Evolutionary conservation across 1,140 invertebrate species (phyloP).

Genomic region (Eumeta japonica): DNA sequence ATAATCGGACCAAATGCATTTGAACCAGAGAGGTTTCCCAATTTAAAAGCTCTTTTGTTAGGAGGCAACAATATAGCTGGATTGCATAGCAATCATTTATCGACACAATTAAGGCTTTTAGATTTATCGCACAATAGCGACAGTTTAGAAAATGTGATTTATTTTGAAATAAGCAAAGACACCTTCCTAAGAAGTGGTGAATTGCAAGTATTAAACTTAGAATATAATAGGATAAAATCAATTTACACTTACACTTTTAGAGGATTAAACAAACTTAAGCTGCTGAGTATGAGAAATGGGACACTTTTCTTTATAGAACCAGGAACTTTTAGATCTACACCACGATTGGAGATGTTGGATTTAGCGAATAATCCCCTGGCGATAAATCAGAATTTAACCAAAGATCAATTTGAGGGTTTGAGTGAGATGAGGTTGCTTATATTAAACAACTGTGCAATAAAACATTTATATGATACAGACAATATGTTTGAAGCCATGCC

Average conservation of each 20-base stretch:
- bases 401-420: conserved; percentile 48
- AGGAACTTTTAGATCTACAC: conserved; percentile 41
- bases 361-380: conserved; percentile 56
- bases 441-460: conserved; percentile 53
- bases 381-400: conserved; percentile 33
- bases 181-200: conserved; percentile 30
- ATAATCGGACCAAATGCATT: conserved; percentile 34
- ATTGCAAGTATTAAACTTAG: conserved; percentile 42
- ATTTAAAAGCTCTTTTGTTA: conserved; percentile 47
- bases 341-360: conserved; percentile 50
- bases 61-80: conserved; percentile 51
- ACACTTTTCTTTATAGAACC: conserved; percentile 49
- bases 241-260: conserved; percentile 49
- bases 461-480: conserved; percentile 39
- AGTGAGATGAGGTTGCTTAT: conserved; percentile 49
- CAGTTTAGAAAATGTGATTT: conserved; percentile 32
- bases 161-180: conserved; percentile 45
- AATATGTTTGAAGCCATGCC: conserved; percentile 56
- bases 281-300: conserved; percentile 53
- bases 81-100: conserved; percentile 45
- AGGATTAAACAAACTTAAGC: conserved; percentile 44
- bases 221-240: conserved; percentile 50
- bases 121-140: conserved; percentile 54
- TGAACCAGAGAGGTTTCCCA: conserved; percentile 39
- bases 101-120: conserved; percentile 43